Base-by-base conservation (phyloP, 2,888 invertebrate species). In the Clepsis dumicolana region DNA sequence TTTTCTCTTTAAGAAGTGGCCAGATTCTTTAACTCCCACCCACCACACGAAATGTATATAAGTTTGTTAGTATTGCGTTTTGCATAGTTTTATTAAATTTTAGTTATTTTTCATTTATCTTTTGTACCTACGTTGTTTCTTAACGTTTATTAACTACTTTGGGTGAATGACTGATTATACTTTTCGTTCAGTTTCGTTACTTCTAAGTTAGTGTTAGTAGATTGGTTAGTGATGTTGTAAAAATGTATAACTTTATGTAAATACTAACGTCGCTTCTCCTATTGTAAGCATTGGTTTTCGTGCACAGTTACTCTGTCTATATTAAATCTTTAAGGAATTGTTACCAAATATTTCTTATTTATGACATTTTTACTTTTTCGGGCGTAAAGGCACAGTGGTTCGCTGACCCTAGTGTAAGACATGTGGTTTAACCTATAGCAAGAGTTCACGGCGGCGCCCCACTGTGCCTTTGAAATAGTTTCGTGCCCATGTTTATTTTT, bases 341-440 rank as follows among this genome's bases (percentile, higher is more conserved):
- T 93, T 93, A 93, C 93, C 93, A 93, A 93, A 93, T 93, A 93
- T 93, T 88, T 89, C 89, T 83, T 92, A 92, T 91, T 92, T 89
- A 88, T 88, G 85, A 79, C 81, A 83, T 82, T 81, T 77, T 81
- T 77, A 64, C 59, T 64, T 67, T 60, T 61, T 57, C 63, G 63
- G 68, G 59, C 59, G 63, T 24, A 41, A 4, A 16, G 52, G 27
- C 67, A 57, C 62, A 67, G 67, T 50, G 67, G 16, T 35, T 16
- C 66, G 35, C 54, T 1, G 24, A 1, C 10, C 7, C 5, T 18
- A 5, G 16, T 18, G 41, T 7, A 7, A 16, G 5, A 14, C 41
- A 1, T 5, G 5, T 8, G 16, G 1, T n/a, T 44, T 44, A 32
- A 27, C 35, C 32, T n/a, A 48, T 57, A 10, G 25, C 7, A 2